These are phyloP conservation scores for Esperia sulphurella DNA, from an alignment of 2,888 invertebrate genomes.

Conservation along the genomic window DNA sequence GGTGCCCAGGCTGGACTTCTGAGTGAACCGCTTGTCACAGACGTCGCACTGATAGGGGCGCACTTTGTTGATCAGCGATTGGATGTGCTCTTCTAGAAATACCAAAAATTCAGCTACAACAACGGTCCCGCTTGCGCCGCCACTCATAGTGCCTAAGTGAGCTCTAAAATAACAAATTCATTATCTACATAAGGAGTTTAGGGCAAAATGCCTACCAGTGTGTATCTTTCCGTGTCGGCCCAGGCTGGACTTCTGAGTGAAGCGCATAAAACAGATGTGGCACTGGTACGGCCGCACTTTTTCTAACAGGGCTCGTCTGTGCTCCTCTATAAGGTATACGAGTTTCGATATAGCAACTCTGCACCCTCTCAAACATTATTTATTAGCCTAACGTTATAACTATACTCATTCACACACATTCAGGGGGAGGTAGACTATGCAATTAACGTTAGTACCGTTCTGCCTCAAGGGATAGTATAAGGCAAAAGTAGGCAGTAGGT, in stretches of 20 bases:
- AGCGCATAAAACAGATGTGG: constrained; percentile 85
- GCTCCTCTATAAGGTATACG: constrained; percentile 79
- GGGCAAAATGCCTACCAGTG: constrained; percentile 81
- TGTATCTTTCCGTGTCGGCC: constrained; percentile 87
- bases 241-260: constrained; percentile 86
- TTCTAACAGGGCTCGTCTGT: constrained; percentile 80
- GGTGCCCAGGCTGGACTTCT: constrained; percentile 90
- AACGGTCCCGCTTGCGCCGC: constrained; percentile 54
- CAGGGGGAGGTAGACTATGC: constrained; percentile 71
- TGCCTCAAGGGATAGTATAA: constrained; percentile 62
- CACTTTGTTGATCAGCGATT: constrained; percentile 81
- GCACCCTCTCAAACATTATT: constrained; percentile 58
- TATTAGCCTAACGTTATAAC: constrained; percentile 49
- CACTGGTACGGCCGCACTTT: constrained; percentile 84
- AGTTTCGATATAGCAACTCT: constrained; percentile 72
- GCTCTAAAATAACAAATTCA: constrained; percentile 63
- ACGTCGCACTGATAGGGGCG: constrained; percentile 85
- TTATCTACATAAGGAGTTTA: constrained; percentile 71
- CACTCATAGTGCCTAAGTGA: constrained; percentile 62
- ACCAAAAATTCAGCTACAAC: constrained; percentile 77
- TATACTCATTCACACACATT: constrained; percentile 64
- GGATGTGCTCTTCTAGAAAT: constrained; percentile 81
- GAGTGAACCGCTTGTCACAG: constrained; percentile 89
- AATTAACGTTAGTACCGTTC: constrained; percentile 50
- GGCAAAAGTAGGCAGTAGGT: constrained; percentile 54